A percentile compares a stretch with the other conserved stretches of the same genome.
phyloP scores from a whole-genome alignment of 2,888 invertebrate genomes.

The Cosmia trapezina region DNA sequence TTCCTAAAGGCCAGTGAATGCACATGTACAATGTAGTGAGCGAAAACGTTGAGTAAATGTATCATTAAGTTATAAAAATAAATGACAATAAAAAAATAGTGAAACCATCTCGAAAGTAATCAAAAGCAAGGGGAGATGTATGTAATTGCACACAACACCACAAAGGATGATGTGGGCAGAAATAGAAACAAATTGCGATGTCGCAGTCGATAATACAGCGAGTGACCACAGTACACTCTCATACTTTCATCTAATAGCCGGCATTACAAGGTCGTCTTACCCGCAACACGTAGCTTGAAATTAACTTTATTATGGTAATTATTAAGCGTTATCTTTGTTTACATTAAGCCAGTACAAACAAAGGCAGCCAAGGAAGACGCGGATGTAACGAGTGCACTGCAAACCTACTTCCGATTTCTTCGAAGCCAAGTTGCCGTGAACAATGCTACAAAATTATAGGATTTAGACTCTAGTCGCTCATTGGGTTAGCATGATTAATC shows the following conservation, averaged over 20 bases:
- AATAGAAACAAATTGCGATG: constrained; percentile 84
- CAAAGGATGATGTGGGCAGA: constrained; percentile 79
- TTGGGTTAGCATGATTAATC: constrained; percentile 88
- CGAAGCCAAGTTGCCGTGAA: constrained; percentile 78
- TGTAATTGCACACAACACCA: constrained; percentile 81
- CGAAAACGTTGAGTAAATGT: constrained; percentile 62
- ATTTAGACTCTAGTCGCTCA: constrained; percentile 83
- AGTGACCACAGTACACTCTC: constrained; percentile 75
- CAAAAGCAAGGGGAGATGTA: constrained; percentile 74
- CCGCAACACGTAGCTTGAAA: constrained; percentile 38
- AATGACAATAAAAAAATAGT: constrained; percentile 69
- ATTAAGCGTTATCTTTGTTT: constrained; percentile 29
- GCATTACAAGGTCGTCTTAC: constrained; percentile 55
- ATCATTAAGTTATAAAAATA: constrained; percentile 79
- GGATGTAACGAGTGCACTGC: constrained; percentile 82
- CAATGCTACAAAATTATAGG: constrained; percentile 87
- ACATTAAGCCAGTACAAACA: constrained; percentile 36
- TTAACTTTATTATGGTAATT: constrained; percentile 27
- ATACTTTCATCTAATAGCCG: constrained; percentile 62
- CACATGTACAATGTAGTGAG: constrained; percentile 25
- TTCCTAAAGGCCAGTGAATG: constrained; percentile 14
- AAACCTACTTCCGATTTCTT: constrained; percentile 86
- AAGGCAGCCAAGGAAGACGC: constrained; percentile 64
- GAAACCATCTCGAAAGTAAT: constrained; percentile 74
- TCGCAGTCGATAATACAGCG: constrained; percentile 79